A percentile compares a stretch with the other conserved stretches of the same genome.
Evolutionary conservation across 2,113 vertebrate genomes (phyloP).

Genomic region (Rousettus leschenaultii): DNA sequence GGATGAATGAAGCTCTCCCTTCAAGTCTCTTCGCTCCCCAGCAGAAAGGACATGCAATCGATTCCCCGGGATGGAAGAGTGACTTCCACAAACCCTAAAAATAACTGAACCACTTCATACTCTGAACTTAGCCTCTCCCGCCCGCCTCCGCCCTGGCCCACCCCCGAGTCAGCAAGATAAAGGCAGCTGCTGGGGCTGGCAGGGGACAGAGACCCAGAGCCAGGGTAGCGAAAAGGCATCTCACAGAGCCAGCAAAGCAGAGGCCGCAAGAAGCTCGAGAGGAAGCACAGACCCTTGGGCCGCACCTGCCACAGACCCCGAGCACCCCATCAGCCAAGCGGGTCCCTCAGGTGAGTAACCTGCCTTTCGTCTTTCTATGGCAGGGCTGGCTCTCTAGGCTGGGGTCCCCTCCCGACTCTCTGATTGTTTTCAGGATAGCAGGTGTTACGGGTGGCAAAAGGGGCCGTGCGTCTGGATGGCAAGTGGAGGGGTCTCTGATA

Average conservation of each 20-base stretch:
- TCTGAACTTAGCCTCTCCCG: constrained; percentile 54
- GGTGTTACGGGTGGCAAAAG: neutral
- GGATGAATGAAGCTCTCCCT: constrained; percentile 23
- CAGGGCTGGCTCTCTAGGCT: too few relatives aligned
- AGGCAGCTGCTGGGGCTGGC: constrained; percentile 66
- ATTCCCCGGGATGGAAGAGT: constrained; percentile 47
- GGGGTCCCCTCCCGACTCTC: too few relatives aligned
- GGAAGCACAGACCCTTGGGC: neutral
- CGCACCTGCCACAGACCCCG: neutral
- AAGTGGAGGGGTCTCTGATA: neutral
- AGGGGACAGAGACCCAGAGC: constrained; percentile 21
- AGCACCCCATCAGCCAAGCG: neutral
- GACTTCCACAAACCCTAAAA: constrained; percentile 73
- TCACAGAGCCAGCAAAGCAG: neutral
- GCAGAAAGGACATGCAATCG: constrained; percentile 45
- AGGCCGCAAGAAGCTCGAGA: neutral
- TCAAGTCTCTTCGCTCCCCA: neutral
- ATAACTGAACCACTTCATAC: constrained; percentile 72
- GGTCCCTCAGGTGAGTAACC: constrained; percentile 7
- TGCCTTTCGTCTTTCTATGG: fast-evolving
- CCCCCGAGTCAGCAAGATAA: constrained; percentile 57
- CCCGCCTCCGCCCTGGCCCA: constrained; percentile 23
- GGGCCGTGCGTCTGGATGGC: fast-evolving
- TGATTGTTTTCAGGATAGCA: neutral
- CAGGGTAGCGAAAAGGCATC: neutral